Conservation (phyloP, 2,113 vertebrate species). For the Vombatus ursinus region DNA sequence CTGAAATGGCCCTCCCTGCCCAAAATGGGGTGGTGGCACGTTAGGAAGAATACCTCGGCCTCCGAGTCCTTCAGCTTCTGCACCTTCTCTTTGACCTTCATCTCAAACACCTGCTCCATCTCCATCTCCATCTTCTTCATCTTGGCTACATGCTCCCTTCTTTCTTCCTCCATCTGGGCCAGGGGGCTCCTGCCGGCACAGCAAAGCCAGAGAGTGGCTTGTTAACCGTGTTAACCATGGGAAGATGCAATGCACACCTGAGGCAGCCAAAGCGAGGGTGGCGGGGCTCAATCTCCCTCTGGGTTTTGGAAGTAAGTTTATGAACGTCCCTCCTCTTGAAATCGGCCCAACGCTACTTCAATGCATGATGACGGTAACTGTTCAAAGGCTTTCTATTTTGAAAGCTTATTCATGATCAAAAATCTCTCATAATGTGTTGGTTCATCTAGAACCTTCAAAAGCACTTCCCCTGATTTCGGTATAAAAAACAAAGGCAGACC, state of each 20-base stretch:
- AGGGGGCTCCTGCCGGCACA: slow-evolving; percentile 92
- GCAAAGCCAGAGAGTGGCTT: slow-evolving; percentile 49
- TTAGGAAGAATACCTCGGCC: slow-evolving; percentile 90
- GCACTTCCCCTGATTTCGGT: slow-evolving; percentile 17
- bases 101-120: slow-evolving; percentile 99
- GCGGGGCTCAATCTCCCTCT: not conserved
- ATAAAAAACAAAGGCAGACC: not conserved
- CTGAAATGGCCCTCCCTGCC: not conserved
- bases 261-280: not conserved
- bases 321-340: slow-evolving; percentile 50
- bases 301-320: not conserved
- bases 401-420: slow-evolving; percentile 5
- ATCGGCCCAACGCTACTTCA: slow-evolving; percentile 35
- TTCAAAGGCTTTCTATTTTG: slow-evolving; percentile 18
- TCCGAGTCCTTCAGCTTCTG: slow-evolving; percentile 99
- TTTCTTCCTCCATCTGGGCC: slow-evolving; percentile 99
- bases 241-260: not conserved
- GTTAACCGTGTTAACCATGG: slow-evolving; percentile 14
- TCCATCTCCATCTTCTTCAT: slow-evolving; percentile 99
- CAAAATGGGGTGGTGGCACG: not conserved
- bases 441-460: slow-evolving; percentile 17
- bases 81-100: slow-evolving; percentile 99
- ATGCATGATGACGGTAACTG: not conserved
- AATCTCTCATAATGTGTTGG: not conserved
- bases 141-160: slow-evolving; percentile 96